These are phyloP conservation scores for Aphelocoma californica DNA, from an alignment of 2,797 vertebrate species.

Conservation along the genomic window DNA sequence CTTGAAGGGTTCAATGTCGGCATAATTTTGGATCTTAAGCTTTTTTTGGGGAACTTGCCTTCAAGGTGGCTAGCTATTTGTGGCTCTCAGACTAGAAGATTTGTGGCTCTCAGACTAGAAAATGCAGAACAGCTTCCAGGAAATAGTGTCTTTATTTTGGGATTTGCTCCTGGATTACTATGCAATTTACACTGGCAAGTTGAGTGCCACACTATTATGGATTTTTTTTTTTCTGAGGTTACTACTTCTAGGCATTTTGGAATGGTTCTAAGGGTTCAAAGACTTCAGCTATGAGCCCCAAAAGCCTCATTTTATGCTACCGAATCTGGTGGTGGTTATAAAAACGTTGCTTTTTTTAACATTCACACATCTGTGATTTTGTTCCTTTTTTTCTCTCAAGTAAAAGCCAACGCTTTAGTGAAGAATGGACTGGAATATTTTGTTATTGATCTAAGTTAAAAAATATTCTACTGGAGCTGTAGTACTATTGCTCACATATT, in stretches of 20 bases:
- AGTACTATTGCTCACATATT: background rate
- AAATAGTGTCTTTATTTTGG: background rate
- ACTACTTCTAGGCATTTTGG: background rate
- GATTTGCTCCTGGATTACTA: background rate
- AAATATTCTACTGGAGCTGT: background rate
- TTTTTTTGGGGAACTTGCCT: background rate
- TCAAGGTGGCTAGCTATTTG: background rate
- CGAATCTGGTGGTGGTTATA: background rate
- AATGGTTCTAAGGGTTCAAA: background rate
- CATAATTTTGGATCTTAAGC: background rate
- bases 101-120: background rate
- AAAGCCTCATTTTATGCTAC: background rate
- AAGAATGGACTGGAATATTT: background rate
- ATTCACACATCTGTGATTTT: background rate
- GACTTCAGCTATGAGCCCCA: background rate
- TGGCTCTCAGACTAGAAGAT: background rate
- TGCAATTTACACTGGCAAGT: background rate
- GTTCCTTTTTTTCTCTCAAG: background rate
- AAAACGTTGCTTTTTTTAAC: background rate
- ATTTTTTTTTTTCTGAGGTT: background rate
- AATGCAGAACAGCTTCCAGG: background rate
- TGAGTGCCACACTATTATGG: background rate
- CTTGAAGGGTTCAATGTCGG: background rate
- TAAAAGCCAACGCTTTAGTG: background rate
- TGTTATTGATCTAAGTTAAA: constrained; percentile 23